Conservation (phyloP, 2,888 invertebrate genomes). For the Melanostoma scalare region DNA sequence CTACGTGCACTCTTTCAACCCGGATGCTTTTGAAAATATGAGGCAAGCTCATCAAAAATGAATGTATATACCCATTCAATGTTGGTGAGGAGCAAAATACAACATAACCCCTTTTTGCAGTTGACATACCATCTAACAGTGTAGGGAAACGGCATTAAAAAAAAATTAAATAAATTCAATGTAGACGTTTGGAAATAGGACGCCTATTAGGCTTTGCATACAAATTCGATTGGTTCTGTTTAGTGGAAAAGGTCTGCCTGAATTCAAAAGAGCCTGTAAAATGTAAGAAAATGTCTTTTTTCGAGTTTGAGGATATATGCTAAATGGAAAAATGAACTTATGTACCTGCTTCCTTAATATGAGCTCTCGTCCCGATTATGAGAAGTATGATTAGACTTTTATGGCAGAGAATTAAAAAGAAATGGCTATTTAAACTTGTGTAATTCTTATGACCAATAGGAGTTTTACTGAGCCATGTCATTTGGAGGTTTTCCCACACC, state of each 20-base stretch:
- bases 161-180: background rate
- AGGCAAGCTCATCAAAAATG: conserved; percentile 65
- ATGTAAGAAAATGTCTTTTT: background rate
- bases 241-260: background rate
- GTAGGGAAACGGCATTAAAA: background rate
- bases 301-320: too few species aligned
- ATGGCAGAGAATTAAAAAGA: too few species aligned
- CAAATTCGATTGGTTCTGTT: conserved; percentile 14
- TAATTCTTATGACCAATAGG: too few species aligned
- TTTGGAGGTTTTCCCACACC: too few species aligned
- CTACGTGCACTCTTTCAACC: conserved; percentile 46
- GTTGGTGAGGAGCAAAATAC: background rate
- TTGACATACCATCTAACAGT: background rate
- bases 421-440: too few species aligned
- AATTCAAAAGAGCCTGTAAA: background rate
- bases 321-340: too few species aligned
- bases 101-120: background rate
- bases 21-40: conserved; percentile 50
- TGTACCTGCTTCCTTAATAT: too few species aligned
- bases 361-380: too few species aligned
- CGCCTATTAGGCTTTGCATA: conserved; percentile 5
- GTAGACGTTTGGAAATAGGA: background rate
- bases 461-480: too few species aligned
- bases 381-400: too few species aligned
- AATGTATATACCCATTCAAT: conserved; percentile 50